Evolutionary conservation across 2,888 invertebrate species (phyloP), one percentile per base, ranked within the genome.

Genomic region (Augochlorella aurata): DNA sequence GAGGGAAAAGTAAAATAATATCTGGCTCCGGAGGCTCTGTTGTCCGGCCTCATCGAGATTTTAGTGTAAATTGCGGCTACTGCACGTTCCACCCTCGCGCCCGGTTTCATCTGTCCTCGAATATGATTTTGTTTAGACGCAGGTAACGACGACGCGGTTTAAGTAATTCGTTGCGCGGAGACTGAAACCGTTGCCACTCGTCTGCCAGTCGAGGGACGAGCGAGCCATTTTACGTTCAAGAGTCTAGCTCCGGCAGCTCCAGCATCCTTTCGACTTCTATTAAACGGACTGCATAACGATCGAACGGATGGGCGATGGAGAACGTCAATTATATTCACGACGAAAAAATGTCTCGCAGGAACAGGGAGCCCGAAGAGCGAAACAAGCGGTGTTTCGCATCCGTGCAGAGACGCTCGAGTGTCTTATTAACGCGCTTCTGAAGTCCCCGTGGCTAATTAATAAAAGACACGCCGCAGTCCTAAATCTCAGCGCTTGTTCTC

Each of bases 81-180:
- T 12, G 21, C 21, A 29, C 65, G 29, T 8, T 67, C 21, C 10
- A 18, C 58, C 50, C 14, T 68, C 38, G 16, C 38, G 12, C 49
- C 70, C 61, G 73, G 72, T 76, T 77, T 77, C 65, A 73, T 69
- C 67, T 69, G 50, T 47, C 21, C 49, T 14, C 38, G 66, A 73
- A 47, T 52, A 61, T 74, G 82, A 82, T 82, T 71, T 82, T 74
- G 74, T 82, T 82, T 72, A 74, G 71, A 45, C 52, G 18, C 58
- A 54, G 70, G 67, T 83, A 77, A 68, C 81, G 47, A 44, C 47
- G 61, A 73, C 66, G 77, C 44, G 61, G 76, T 61, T 70, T 65
- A 66, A 81, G 58, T 81, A 77, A 81, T 74, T 76, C 72, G 69
- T 45, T 38, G 77, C 21, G 45, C 63, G 74, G 77, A 50, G 75